Percentiles rank a stretch among this genome's conserved stretches.
Evolutionary conservation across 2,797 vertebrate species (phyloP).

Genomic region (Xiphophorus birchmanni): DNA sequence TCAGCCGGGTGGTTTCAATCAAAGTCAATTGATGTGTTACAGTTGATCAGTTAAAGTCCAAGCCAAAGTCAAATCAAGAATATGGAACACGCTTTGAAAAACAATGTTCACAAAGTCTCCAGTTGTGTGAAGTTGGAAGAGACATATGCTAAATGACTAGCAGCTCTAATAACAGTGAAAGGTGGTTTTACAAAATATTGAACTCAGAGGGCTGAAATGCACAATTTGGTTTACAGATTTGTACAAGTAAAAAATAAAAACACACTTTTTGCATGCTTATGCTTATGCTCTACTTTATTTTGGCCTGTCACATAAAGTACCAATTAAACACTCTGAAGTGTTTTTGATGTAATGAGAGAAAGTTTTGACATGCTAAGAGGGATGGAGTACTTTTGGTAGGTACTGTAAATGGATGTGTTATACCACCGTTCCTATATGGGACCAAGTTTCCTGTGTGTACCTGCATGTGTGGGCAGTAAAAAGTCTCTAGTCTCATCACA

Average conservation of each 20-base stretch:
- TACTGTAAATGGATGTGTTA: background rate
- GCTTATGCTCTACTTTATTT: background rate
- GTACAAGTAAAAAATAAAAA: background rate
- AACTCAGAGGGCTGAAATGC: background rate
- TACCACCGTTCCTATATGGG: background rate
- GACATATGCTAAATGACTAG: background rate
- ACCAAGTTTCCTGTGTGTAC: background rate
- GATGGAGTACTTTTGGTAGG: background rate
- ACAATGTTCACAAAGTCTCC: background rate
- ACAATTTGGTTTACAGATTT: background rate
- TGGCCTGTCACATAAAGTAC: background rate
- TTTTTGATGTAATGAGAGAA: background rate
- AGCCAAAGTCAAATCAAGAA: background rate
- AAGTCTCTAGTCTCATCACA: constrained; percentile 63
- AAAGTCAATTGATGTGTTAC: background rate
- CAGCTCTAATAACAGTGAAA: background rate
- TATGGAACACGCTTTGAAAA: background rate
- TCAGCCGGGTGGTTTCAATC: background rate
- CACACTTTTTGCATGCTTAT: background rate
- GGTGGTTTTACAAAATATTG: background rate
- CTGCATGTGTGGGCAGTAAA: constrained; percentile 12
- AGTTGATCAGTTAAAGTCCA: background rate
- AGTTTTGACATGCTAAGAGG: background rate
- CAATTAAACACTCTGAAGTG: background rate
- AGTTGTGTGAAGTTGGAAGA: background rate